Conservation (phyloP, 2,888 invertebrate genomes). For the Bombylius major region DNA sequence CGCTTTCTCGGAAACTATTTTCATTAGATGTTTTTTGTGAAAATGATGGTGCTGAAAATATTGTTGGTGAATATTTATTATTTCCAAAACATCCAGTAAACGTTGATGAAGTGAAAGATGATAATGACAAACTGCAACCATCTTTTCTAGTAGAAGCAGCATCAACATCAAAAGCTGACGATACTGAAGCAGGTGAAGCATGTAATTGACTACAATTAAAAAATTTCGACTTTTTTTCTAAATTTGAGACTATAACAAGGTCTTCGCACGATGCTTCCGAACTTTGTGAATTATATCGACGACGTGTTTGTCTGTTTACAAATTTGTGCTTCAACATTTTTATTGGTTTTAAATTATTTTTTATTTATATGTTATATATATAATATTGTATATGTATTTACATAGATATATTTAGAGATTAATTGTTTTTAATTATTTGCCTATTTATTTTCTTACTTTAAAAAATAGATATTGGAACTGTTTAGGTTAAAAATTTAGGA, state of each 20-base stretch:
- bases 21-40: neutral
- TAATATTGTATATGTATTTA: too few relatives aligned
- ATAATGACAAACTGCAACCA: neutral
- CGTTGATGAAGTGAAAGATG: neutral
- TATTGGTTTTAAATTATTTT: neutral
- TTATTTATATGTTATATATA: too few relatives aligned
- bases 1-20: neutral
- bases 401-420: too few relatives aligned
- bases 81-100: constrained; percentile 6
- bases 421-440: too few relatives aligned
- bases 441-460: too few relatives aligned
- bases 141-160: neutral
- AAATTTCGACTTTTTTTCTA: neutral
- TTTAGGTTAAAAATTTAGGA: too few relatives aligned
- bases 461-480: too few relatives aligned
- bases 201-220: neutral
- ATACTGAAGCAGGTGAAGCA: neutral
- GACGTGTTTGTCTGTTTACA: neutral
- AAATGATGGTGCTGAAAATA: neutral
- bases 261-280: constrained; percentile 10
- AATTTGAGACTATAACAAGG: neutral
- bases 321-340: constrained; percentile 11
- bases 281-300: constrained; percentile 9
- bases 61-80: constrained; percentile 7
- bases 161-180: neutral